Base-by-base conservation (phyloP, 1,140 invertebrate genomes). In the Temnothorax nylanderi region DNA sequence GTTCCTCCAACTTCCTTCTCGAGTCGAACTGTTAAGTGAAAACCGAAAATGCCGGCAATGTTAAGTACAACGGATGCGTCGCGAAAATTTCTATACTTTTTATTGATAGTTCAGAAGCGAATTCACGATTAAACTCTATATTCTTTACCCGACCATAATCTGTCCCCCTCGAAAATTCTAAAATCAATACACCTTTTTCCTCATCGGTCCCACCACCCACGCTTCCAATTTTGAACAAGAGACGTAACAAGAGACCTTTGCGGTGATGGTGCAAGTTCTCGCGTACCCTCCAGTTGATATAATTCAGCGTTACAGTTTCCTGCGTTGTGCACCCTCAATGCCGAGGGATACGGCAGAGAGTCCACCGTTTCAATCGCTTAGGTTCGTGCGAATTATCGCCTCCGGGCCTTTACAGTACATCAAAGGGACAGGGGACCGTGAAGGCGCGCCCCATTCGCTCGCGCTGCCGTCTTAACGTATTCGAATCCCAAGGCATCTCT, bases 341-440 rank as follows among this genome's bases (percentile, higher is more conserved):
- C 26, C 54, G 67, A 82, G 18, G 54, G 77, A 26, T 47, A 58
- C 65, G n/a, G 62, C 85, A n/a, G 21, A 82, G 37, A 41, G 58
- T 76, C 82, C 75, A 74, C 75, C 87, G 69, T 86, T 91, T 87
- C 80, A 87, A 91, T 91, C 88, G 89, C 86, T 91, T 89, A 86
- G 64, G 87, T 85, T 88, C 81, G 90, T 84, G 87, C 90, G 90
- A 92, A 92, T 92, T 92, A 92, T 78, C 82, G 82, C 88, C 90
- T 86, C 67, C 76, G 71, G 87, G 85, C 54, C 85, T 87, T 84
- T 85, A 56, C 44, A 47, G 56, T 76, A 88, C 87, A 91, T 92
- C 90, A 92, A 92, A 92, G 90, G 81, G 75, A 90, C 71, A 85
- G 37, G 82, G 75, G 49, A 75, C 67, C 62, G 71, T 76, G 81